phyloP scores from a whole-genome alignment of 2,888 invertebrate species.

The Microctonus aethiopoides region DNA sequence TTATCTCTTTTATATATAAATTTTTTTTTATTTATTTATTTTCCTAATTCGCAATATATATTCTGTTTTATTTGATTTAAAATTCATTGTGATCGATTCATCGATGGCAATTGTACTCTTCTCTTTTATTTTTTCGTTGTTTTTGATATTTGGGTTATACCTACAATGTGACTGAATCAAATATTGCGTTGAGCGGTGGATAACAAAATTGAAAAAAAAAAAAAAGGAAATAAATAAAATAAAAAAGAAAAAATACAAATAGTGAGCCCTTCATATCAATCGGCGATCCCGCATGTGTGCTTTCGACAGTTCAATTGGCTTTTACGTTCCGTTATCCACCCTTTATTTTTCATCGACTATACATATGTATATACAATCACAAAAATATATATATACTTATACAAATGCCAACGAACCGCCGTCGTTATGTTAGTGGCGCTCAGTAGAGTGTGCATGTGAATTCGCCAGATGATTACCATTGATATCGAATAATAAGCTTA shows the following conservation, averaged over 20 bases:
- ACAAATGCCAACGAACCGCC: background rate
- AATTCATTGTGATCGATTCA: slow-evolving; percentile 28
- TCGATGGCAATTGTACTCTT: slow-evolving; percentile 26
- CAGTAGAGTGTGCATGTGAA: slow-evolving; percentile 49
- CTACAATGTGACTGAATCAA: slow-evolving; percentile 29
- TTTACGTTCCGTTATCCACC: slow-evolving; percentile 33
- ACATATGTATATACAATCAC: slow-evolving; percentile 11
- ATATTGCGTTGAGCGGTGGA: slow-evolving; percentile 28
- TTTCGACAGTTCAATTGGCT: slow-evolving; percentile 37
- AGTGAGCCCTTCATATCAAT: slow-evolving; percentile 30
- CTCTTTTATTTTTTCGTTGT: slow-evolving; percentile 27
- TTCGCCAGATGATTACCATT: slow-evolving; percentile 57
- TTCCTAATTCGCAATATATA: background rate
- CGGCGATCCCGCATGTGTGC: slow-evolving; percentile 36
- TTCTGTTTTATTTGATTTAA: slow-evolving; percentile 8
- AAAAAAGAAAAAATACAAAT: slow-evolving; percentile 1
- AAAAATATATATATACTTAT: slow-evolving; percentile 6
- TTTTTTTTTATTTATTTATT: background rate
- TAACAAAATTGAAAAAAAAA: slow-evolving; percentile 13
- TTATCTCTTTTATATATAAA: background rate
- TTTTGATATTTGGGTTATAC: background rate
- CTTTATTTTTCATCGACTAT: slow-evolving; percentile 23
- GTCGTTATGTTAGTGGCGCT: slow-evolving; percentile 5
- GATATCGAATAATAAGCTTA: slow-evolving; percentile 54
- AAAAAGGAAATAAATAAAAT: background rate